Conservation (phyloP, 2,797 vertebrate species). For the Channa striata region DNA sequence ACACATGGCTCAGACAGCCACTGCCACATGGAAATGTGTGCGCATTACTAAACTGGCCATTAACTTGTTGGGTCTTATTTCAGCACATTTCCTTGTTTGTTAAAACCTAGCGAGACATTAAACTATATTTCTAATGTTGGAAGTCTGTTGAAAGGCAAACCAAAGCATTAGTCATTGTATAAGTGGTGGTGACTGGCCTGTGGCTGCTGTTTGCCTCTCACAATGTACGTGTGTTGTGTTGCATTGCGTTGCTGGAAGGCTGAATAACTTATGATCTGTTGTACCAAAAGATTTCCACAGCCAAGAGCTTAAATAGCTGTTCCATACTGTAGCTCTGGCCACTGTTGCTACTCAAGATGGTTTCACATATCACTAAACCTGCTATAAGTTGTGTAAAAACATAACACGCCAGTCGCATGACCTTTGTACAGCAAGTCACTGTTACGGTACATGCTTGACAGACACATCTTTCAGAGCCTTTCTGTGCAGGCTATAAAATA, state of each 20-base stretch:
- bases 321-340: too few species aligned
- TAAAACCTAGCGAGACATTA: constrained; percentile 8
- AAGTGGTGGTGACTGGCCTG: constrained; percentile 14
- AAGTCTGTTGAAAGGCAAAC: constrained; percentile 29
- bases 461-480: too few species aligned
- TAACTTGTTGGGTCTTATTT: constrained; percentile 44
- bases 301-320: too few species aligned
- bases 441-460: too few species aligned
- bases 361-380: too few species aligned
- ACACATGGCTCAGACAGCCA: constrained; percentile 25
- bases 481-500: too few species aligned
- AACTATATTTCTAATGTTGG: constrained; percentile 22
- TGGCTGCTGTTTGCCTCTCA: constrained; percentile 21
- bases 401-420: too few species aligned
- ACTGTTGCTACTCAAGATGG: too few species aligned
- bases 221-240: constrained; percentile 12
- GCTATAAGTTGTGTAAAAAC: too few species aligned
- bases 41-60: constrained; percentile 44
- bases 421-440: too few species aligned
- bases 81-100: constrained; percentile 42
- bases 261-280: background rate
- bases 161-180: constrained; percentile 16
- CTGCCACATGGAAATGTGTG: constrained; percentile 39
- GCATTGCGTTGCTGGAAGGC: constrained; percentile 9
- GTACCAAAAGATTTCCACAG: background rate